Percentiles rank a stretch among this genome's conserved stretches.
These are phyloP conservation scores for Petrocephalus schoutedeni DNA, from an alignment of 2,797 vertebrate species.

Conservation along the genomic window DNA sequence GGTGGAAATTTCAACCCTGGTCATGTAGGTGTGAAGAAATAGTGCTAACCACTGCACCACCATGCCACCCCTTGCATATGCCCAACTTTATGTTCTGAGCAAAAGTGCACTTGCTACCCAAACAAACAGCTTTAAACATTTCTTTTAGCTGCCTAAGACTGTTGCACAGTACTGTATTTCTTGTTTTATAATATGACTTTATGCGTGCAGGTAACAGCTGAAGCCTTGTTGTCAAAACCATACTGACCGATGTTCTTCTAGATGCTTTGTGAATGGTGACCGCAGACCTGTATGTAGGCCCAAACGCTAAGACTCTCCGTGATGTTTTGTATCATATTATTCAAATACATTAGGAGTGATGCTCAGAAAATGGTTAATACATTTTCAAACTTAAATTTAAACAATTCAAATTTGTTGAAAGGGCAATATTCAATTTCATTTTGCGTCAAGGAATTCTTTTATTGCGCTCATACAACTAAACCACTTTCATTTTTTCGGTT, in stretches of 20 bases:
- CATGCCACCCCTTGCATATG: background rate
- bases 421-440: background rate
- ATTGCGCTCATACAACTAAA: background rate
- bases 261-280: background rate
- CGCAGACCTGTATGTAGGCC: background rate
- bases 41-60: background rate
- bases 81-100: background rate
- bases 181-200: background rate
- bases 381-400: too few relatives aligned
- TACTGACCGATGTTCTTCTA: background rate
- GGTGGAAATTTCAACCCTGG: background rate
- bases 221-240: background rate
- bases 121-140: background rate
- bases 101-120: background rate
- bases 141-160: background rate
- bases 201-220: background rate
- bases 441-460: background rate
- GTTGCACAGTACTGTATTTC: background rate
- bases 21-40: background rate
- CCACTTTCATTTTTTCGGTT: background rate
- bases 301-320: background rate
- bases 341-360: background rate
- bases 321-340: background rate
- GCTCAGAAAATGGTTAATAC: background rate
- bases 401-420: background rate